phyloP scores from a whole-genome alignment of 2,113 vertebrate genomes.

The Pteruthius melanotis region DNA sequence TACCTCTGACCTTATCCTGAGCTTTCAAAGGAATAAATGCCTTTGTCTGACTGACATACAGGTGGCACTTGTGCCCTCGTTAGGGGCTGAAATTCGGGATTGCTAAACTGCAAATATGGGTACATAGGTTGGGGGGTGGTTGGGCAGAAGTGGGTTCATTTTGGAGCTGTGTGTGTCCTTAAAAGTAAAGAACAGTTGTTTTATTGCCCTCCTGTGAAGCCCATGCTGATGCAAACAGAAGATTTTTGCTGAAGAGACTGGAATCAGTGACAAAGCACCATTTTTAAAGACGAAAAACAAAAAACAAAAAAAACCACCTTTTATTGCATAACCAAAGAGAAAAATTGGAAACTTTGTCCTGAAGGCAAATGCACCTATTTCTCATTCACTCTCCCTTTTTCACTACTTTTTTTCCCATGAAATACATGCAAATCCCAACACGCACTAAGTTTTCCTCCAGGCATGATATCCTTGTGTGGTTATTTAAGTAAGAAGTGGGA shows the following conservation, averaged over 20 bases:
- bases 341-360: constrained; percentile 63
- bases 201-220: background rate
- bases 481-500: constrained; percentile 35
- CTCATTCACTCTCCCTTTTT: constrained; percentile 50
- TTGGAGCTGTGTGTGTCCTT: background rate
- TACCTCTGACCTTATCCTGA: background rate
- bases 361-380: constrained; percentile 46
- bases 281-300: background rate
- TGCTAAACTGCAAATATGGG: background rate
- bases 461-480: constrained; percentile 48
- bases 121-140: background rate
- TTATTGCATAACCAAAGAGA: constrained; percentile 42
- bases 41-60: background rate
- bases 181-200: background rate
- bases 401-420: constrained; percentile 59
- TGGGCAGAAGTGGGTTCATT: background rate
- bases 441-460: constrained; percentile 44
- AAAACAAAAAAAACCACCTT: background rate
- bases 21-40: background rate
- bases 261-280: constrained; percentile 7
- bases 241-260: background rate
- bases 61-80: background rate
- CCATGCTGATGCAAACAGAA: background rate
- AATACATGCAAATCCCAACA: constrained; percentile 63
- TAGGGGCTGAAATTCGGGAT: background rate